Evolutionary conservation across 2,113 vertebrate genomes (phyloP), one percentile per base, ranked within the genome.

Genomic region (Heloderma charlesbogerti): DNA sequence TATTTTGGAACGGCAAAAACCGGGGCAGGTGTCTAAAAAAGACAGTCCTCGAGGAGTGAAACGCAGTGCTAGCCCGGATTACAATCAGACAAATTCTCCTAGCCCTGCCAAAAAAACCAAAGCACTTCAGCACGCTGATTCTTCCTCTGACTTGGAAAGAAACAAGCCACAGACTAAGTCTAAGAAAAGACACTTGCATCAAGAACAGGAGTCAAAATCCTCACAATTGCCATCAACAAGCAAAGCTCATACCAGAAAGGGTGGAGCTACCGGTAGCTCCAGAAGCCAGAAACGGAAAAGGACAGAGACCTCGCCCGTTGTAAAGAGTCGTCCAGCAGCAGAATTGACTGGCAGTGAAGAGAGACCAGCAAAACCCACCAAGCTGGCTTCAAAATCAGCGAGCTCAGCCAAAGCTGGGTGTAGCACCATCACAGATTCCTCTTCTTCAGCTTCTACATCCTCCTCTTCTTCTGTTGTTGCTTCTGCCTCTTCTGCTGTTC

Each of bases 371-470:
- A 99, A 99, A 99, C 98, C 98, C 97, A 98, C 98, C 99, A 99
- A 99, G 98, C 99, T 99, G 99, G 99, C 99, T 99, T 99, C 99
- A 98, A 99, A 99, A 99, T 99, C 99, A 57, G 98, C 98, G 97
- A 96, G 98, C 98, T 99, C 99, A 98, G 99, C 99, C 99, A 99
- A 99, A 99, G 99, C 99, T 99, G 99, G 99, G 98, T 99, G 99
- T 98, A 99, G 98, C 98, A 98, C 98, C 97, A 98, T 99, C 97
- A 99, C 99, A 34, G 99, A 99, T 97, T 99, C 99, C 91, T 98
- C 98, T 92, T 99, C 99, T 96, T 98, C 99, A 92, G 98, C 99
- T 96, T 98, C 99, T 63, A 98, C 99, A 90, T 99, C 98, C 71
- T 98, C 98, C 29, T 98, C 99, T 0, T 99, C 98, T 81, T 98